Base-by-base conservation (phyloP, 2,888 invertebrate species). In the Polymixis lichenea region DNA sequence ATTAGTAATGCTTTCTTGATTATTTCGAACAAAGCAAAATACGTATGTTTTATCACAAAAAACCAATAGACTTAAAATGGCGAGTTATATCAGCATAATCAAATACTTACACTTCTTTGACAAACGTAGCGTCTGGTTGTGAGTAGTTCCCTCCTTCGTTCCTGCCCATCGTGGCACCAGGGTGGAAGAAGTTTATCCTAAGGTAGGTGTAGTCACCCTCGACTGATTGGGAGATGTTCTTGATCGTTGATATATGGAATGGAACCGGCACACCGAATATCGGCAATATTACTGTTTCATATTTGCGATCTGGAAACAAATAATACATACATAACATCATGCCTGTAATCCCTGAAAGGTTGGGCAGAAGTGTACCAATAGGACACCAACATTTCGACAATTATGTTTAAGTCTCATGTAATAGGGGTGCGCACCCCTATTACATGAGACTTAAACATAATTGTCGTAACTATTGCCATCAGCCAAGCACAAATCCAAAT, bases 121-220 rank as follows among this genome's bases (percentile, higher is more conserved):
- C 98, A 93, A 99, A 99, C 0, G 99, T 99, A 5, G 99, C 99
- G 93, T 99, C 99, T 0, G 99, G 99, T 91, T 99, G 98, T 2
- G 99, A 98, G 94, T 99, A 99, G 77, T 98, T 97, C 3, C 98
- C 98, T 13, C 98, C 98, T 92, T 99, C 99, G 90, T 98, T 98
- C 80, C 98, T 97, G 0, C 99, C 99, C 97, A 99, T 98, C 0
- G 99, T 98, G 19, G 99, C 98, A 32, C 99, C 99, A 53, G 99
- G 99, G 95, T 99, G 99, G 96, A 99, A 99, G 95, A 99, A 99
- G 95, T 99, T 99, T 90, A 99, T 98, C 93, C 98, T 98, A 87
- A 99, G 97, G 95, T 99, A 99, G 0, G 99, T 99, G 95, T 99
- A 99, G 94, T 99, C 99, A 9, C 99, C 99, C 95, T 99, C 99